phyloP scores from a whole-genome alignment of 2,888 invertebrate genomes.

The Cartodere bifasciata region DNA sequence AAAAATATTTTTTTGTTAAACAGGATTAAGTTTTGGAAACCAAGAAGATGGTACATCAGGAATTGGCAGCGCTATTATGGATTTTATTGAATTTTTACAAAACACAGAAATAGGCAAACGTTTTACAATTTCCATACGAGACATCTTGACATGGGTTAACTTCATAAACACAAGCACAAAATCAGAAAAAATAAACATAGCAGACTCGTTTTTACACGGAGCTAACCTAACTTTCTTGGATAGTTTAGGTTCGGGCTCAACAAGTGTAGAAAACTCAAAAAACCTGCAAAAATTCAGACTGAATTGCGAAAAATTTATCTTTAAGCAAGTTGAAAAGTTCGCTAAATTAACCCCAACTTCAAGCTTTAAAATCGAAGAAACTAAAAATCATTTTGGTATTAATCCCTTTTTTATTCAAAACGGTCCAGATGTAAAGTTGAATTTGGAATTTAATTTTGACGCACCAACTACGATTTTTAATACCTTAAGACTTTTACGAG shows the following conservation, averaged over 20 bases:
- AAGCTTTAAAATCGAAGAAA: conserved; percentile 3
- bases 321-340: conserved; percentile 37
- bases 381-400: conserved; percentile 49
- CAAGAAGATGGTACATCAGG: conserved; percentile 42
- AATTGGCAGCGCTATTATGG: conserved; percentile 59
- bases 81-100: conserved; percentile 60
- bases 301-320: conserved; percentile 44
- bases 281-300: conserved; percentile 32
- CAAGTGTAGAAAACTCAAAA: conserved; percentile 48
- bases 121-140: conserved; percentile 79
- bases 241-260: conserved; percentile 74
- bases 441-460: conserved; percentile 51
- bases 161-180: conserved; percentile 72
- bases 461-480: conserved; percentile 73
- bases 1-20: too few species aligned
- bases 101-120: conserved; percentile 55
- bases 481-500: conserved; percentile 71
- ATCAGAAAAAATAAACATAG: conserved; percentile 34
- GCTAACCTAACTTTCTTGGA: conserved; percentile 86
- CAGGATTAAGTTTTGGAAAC: conserved; percentile 42
- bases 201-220: conserved; percentile 75
- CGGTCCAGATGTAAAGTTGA: conserved; percentile 29
- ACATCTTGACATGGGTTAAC: conserved; percentile 82
- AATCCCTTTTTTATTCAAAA: conserved; percentile 61
- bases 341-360: conserved; percentile 6